These are phyloP conservation scores for Merops nubicus DNA, from an alignment of 2,113 vertebrate genomes.

Conservation along the genomic window DNA sequence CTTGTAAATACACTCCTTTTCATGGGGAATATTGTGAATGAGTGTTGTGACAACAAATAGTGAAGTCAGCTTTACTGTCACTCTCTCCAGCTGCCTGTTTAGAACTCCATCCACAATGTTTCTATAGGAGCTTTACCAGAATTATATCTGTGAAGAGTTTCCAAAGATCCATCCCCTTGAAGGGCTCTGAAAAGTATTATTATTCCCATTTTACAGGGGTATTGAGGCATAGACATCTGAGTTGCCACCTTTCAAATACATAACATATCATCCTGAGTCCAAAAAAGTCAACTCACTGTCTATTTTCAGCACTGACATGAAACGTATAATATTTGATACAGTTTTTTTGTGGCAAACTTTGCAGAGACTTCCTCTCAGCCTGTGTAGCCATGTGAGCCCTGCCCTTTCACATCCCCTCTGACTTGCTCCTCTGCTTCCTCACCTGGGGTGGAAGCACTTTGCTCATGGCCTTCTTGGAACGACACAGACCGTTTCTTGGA, in stretches of 20 bases:
- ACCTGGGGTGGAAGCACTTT: neutral
- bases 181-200: neutral
- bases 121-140: neutral
- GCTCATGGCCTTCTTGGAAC: neutral
- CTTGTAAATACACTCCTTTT: neutral
- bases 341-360: no score
- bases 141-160: neutral
- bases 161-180: neutral
- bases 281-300: neutral
- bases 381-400: neutral
- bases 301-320: neutral
- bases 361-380: neutral
- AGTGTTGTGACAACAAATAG: neutral
- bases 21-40: neutral
- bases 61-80: neutral
- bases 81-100: conserved; percentile 17
- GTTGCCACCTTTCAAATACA: neutral
- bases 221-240: neutral
- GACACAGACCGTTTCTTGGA: neutral
- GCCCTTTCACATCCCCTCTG: neutral
- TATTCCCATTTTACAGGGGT: neutral
- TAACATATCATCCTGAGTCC: neutral
- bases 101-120: neutral
- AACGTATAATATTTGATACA: accelerated
- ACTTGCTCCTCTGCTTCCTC: neutral